phyloP scores from a whole-genome alignment of 2,113 vertebrate genomes.

The Microtus oregoni region DNA sequence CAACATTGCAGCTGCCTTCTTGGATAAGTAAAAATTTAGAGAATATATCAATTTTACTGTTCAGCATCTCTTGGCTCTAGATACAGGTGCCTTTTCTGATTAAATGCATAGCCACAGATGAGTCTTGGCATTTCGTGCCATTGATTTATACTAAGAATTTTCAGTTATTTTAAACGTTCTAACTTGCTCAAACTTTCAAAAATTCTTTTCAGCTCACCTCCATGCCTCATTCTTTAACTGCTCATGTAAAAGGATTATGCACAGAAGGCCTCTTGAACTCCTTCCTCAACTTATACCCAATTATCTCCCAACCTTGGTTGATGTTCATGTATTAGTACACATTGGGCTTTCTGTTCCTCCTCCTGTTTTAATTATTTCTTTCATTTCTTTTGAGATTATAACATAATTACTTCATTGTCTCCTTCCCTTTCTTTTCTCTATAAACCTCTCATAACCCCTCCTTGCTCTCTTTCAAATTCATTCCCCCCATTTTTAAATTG shows the following conservation, averaged over 20 bases:
- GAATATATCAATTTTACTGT: not conserved
- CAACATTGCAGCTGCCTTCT: slow-evolving; percentile 13
- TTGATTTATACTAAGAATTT: not conserved
- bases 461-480: not conserved
- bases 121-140: slow-evolving; percentile 6
- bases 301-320: not conserved
- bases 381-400: not conserved
- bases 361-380: not conserved
- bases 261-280: not conserved
- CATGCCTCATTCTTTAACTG: not conserved
- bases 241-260: not conserved
- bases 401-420: not conserved
- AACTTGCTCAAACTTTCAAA: slow-evolving; percentile 1
- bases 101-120: slow-evolving; percentile 7
- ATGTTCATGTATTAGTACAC: not conserved
- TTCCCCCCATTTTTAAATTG: not conserved
- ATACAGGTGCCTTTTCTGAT: slow-evolving; percentile 47
- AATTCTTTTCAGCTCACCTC: not conserved
- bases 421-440: not conserved
- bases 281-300: not conserved
- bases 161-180: slow-evolving; percentile 33
- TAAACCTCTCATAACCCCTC: not conserved
- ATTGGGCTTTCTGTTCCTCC: not conserved
- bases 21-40: slow-evolving; percentile 38
- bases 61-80: not conserved